Percentiles rank a stretch among this genome's conserved stretches.
Conservation (phyloP, 2,113 vertebrate genomes). For the Tursiops truncatus region DNA sequence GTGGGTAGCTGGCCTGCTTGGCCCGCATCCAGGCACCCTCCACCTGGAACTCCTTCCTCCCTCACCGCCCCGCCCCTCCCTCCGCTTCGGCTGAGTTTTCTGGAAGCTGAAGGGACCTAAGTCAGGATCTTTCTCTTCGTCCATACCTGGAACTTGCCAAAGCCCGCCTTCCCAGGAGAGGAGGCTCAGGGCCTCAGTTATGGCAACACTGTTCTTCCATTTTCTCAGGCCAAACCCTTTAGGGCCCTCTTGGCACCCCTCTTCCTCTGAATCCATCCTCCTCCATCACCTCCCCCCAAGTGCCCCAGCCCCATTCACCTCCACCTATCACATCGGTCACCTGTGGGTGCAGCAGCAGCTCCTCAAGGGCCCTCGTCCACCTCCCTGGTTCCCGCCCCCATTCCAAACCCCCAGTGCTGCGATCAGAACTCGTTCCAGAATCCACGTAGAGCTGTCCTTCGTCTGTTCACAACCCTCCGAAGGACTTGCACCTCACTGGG, state of each 20-base stretch:
- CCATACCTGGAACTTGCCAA: background rate
- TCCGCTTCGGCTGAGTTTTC: background rate
- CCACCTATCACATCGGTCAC: background rate
- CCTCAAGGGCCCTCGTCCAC: background rate
- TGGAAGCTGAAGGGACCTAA: background rate
- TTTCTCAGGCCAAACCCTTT: background rate
- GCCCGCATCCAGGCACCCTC: background rate
- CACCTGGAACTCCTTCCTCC: background rate
- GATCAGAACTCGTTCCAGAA: background rate
- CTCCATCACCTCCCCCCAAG: background rate
- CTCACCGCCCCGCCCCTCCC: background rate
- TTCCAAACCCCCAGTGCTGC: background rate
- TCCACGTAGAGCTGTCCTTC: background rate
- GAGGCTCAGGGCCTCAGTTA: background rate
- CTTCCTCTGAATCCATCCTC: background rate
- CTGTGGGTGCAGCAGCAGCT: background rate
- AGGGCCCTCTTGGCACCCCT: background rate
- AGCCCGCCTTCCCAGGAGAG: background rate
- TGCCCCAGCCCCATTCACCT: rapidly evolving
- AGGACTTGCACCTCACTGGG: background rate
- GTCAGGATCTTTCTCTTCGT: background rate
- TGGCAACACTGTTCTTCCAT: rapidly evolving
- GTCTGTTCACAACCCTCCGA: background rate
- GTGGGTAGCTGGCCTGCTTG: background rate
- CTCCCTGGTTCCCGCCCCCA: background rate